These are phyloP conservation scores for Bungarus multicinctus DNA, from an alignment of 2,113 vertebrate species.

Conservation along the genomic window DNA sequence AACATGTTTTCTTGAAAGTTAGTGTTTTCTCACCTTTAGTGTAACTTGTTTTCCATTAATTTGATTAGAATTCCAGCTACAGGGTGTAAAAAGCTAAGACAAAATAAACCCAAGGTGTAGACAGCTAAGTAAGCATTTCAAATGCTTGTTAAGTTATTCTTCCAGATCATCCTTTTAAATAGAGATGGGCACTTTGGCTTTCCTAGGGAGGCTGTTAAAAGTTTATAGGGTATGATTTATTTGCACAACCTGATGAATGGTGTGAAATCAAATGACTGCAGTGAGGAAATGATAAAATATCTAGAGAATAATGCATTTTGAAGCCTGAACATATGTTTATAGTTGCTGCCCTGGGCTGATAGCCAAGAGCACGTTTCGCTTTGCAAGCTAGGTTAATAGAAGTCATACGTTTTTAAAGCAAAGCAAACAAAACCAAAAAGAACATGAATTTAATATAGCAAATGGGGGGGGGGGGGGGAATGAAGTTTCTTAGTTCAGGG, in stretches of 20 bases:
- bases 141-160: slow-evolving; percentile 52
- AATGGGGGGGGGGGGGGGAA: too few relatives aligned
- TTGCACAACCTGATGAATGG: slow-evolving; percentile 54
- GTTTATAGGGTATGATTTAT: slow-evolving; percentile 59
- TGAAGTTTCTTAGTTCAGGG: slow-evolving; percentile 8
- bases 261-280: slow-evolving; percentile 50
- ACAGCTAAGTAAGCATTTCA: slow-evolving; percentile 61
- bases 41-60: background rate
- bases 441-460: slow-evolving; percentile 33
- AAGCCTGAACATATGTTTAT: slow-evolving; percentile 72
- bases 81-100: background rate
- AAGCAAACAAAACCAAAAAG: slow-evolving; percentile 12
- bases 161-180: slow-evolving; percentile 48
- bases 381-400: slow-evolving; percentile 44
- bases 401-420: slow-evolving; percentile 28
- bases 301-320: slow-evolving; percentile 49
- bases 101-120: slow-evolving; percentile 50
- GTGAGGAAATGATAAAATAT: slow-evolving; percentile 65
- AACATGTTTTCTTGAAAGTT: background rate
- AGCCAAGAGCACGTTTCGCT: slow-evolving; percentile 59
- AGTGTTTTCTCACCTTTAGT: background rate
- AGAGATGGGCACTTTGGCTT: slow-evolving; percentile 30
- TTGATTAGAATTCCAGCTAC: background rate
- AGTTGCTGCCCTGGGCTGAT: slow-evolving; percentile 58
- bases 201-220: slow-evolving; percentile 50